Base-by-base conservation (phyloP, 2,888 invertebrate species). In the Anoncus sp. region DNA sequence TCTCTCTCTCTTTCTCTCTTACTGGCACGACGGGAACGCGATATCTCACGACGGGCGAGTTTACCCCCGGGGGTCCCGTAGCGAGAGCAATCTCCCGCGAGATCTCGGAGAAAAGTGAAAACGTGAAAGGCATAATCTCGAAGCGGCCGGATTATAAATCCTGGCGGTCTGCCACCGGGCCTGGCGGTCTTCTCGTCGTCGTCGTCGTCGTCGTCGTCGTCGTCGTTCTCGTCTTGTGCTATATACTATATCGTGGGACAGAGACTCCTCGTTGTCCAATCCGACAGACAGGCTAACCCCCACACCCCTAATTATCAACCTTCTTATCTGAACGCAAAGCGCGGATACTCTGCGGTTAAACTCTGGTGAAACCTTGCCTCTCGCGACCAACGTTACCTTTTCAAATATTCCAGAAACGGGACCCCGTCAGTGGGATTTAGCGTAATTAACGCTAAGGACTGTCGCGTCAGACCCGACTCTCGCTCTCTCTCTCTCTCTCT, bases 281-380 rank as follows among this genome's bases (percentile, higher is more conserved):
- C 22, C 47, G 57, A 45, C 38, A 72, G 60, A 67, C 27, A 60
- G 74, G 59, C 31, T 22, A 35, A 71, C 81, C 82, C 72, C 77
- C 73, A 59, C 59, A 77, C 63, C 81, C 63, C 82, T 85, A 83
- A 86, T 86, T 86, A 87, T 87, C 82, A 87, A 83, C 80, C 83
- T 72, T 66, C 80, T 83, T 84, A 84, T 81, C 84, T 27, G 49
- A 27, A 45, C 60, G 63, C 70, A 57, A 69, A 66, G 70, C 51
- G 31, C 51, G 12, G 53, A 57, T 35, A 69, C 65, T n/a, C n/a
- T 47, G 20, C 49, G 65, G 38, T 71, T 71, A 38, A 60, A 72
- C 43, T 62, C 57, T 57, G 31, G 69, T 57, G 24, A 18, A 51
- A 47, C 57, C 40, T n/a, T 51, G 31, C 63, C 51, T 65, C 14